phyloP scores from a whole-genome alignment of 2,888 invertebrate genomes.

The Neuroscelio doddi region DNA sequence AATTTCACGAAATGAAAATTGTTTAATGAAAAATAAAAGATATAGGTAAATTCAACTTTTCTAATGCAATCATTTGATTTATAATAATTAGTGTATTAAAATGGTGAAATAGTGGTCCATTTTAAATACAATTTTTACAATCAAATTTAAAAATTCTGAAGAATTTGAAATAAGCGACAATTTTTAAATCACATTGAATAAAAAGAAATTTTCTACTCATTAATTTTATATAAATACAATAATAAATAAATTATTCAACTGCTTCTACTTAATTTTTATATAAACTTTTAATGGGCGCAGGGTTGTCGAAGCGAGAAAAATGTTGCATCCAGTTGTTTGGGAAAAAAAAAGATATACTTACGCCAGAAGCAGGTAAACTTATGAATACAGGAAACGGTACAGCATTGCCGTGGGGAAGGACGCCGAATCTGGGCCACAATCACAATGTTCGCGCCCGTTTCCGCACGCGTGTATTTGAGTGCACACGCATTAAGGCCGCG shows the following conservation, averaged over 20 bases:
- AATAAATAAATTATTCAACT: too few relatives aligned
- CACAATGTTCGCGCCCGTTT: conserved; percentile 30
- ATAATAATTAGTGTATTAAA: too few relatives aligned
- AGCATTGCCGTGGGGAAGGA: conserved; percentile 71
- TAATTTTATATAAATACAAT: too few relatives aligned
- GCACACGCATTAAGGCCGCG: conserved; percentile 20
- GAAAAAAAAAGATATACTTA: neutral
- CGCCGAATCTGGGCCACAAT: conserved; percentile 67
- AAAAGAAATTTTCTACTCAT: too few relatives aligned
- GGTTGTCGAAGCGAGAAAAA: neutral
- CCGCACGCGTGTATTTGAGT: conserved; percentile 22
- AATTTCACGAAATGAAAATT: too few relatives aligned
- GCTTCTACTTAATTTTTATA: too few relatives aligned
- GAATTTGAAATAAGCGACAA: too few relatives aligned
- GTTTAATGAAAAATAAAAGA: too few relatives aligned
- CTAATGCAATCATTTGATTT: too few relatives aligned
- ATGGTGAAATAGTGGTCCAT: neutral
- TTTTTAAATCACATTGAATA: too few relatives aligned
- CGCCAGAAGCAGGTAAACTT: conserved; percentile 9
- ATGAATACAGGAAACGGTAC: conserved; percentile 60
- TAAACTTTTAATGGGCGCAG: too few relatives aligned
- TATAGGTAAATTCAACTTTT: too few relatives aligned
- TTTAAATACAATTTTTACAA: neutral
- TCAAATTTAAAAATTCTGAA: neutral
- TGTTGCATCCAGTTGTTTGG: neutral